Base-by-base conservation (phyloP, 2,113 vertebrate species). In the Crotalus horridus region DNA sequence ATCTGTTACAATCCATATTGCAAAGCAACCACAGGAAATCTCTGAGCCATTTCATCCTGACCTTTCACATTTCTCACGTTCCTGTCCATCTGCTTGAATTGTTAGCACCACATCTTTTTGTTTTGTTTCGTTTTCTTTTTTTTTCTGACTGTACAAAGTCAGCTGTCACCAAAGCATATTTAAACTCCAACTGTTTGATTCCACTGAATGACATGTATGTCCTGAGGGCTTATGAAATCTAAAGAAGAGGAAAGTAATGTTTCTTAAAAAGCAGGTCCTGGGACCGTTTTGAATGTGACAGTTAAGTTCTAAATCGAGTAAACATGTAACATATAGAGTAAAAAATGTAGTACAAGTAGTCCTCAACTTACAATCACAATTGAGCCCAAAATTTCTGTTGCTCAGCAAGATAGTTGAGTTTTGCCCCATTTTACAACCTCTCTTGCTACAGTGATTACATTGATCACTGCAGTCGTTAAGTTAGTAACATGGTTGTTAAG, bases 41-140 rank as follows among this genome's bases (percentile, higher is more conserved):
- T 96, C 97, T 95, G 95, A 95, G 93, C 97, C 97, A 97, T 96
- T 97, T 98, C 97, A 93, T 97, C 96, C 97, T 97, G 97, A 97
- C 98, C 97, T 98, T 97, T 97, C 97, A 96, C 98, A 97, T 98
- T 97, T 98, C 97, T 96, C 97, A 98, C 97, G 96, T 98, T 98
- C 97, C 97, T 98, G 96, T 97, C 97, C 98, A 97, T 98, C 98
- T 98, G 98, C 97, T 98, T 97, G 97, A 97, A 97, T 97, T 97
- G 97, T 98, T 98, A 98, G 97, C 95, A 95, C 97, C 95, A 96
- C 96, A 13, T 96, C 97, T 96, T 74, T n/a, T 85, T 56, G 11
- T 97, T 97, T 85, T 39, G 11, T 55, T 74, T 64, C 6, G 3
- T 97, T 74, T 53, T 3, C 2, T 6, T 53, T 92, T 87, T 29